phyloP scores from a whole-genome alignment of 1,140 invertebrate species.

The Amphibalanus amphitrite region DNA sequence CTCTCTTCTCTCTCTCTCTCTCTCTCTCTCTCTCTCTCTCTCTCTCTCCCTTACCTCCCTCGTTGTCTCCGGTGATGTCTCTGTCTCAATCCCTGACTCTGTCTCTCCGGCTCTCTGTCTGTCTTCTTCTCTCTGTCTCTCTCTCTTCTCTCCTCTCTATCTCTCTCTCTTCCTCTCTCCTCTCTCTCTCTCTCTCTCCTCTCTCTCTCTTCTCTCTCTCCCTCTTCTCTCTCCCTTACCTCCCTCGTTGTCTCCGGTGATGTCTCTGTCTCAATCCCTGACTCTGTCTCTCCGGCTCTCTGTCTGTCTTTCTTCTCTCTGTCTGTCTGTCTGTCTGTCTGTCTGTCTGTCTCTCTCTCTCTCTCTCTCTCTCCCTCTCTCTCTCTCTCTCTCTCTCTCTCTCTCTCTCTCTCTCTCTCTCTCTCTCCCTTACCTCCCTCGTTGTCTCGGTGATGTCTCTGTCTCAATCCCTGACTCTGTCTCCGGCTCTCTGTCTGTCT shows the following conservation, averaged over 20 bases:
- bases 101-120: too few species aligned
- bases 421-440: too few species aligned
- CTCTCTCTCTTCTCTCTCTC: constrained; percentile 3
- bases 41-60: too few species aligned
- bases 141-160: too few species aligned
- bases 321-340: constrained; percentile 2
- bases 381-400: neutral
- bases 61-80: too few species aligned
- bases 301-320: too few species aligned
- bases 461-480: neutral
- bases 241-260: too few species aligned
- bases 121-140: neutral
- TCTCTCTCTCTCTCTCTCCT: neutral
- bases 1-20: neutral
- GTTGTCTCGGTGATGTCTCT: too few species aligned
- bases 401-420: constrained; percentile 3
- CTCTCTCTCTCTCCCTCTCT: neutral
- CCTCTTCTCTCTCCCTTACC: too few species aligned
- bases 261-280: too few species aligned
- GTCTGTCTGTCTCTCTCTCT: constrained; percentile 2
- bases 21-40: neutral
- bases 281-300: too few species aligned
- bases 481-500: constrained; percentile 3
- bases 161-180: neutral
- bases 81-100: too few species aligned